phyloP scores from a whole-genome alignment of 2,888 invertebrate species.

The Prosapia bicincta region DNA sequence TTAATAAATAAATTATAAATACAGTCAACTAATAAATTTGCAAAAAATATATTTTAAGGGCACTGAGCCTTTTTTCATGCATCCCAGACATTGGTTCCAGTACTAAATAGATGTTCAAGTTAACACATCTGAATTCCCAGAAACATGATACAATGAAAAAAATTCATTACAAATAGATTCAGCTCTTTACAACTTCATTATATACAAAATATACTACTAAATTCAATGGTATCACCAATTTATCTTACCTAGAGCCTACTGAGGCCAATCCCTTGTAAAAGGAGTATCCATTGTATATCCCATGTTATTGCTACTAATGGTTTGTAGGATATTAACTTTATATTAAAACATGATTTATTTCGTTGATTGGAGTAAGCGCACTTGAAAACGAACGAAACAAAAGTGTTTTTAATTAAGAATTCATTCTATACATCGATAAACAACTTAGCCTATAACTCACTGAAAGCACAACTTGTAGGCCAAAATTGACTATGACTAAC shows the following conservation, averaged over 20 bases:
- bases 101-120: too few relatives aligned
- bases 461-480: not conserved
- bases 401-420: not conserved
- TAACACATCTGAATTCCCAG: too few relatives aligned
- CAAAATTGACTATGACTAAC: not conserved
- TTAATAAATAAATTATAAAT: too few relatives aligned
- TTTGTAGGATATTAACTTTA: not conserved
- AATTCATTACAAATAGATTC: too few relatives aligned
- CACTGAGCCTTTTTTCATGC: too few relatives aligned
- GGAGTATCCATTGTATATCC: not conserved
- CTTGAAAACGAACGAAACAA: not conserved
- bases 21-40: too few relatives aligned
- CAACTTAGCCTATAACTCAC: not conserved
- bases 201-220: too few relatives aligned
- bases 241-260: not conserved
- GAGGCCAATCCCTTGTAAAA: not conserved
- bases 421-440: not conserved
- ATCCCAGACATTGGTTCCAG: too few relatives aligned
- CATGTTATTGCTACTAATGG: not conserved
- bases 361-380: not conserved
- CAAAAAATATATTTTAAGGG: too few relatives aligned
- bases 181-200: too few relatives aligned
- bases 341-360: not conserved
- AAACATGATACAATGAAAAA: too few relatives aligned
- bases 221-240: not conserved